Percentiles rank a stretch among this genome's conserved stretches.
These are phyloP conservation scores for Leuciscus idus DNA, from an alignment of 2,113 vertebrate species.

Conservation along the genomic window DNA sequence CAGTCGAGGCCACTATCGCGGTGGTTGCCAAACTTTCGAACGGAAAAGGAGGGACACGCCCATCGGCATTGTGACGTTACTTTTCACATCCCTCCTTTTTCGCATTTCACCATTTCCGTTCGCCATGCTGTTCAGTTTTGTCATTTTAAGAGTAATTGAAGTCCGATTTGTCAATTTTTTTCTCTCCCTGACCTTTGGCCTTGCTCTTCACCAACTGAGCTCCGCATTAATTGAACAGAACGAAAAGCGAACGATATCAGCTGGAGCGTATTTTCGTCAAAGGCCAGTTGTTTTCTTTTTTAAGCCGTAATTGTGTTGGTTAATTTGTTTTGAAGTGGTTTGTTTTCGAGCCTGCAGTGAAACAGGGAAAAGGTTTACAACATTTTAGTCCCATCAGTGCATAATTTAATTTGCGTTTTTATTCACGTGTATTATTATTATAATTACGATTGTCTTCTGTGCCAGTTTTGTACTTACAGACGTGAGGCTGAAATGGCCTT, in stretches of 20 bases:
- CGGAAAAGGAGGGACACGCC: slow-evolving; percentile 76
- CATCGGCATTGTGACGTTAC: slow-evolving; percentile 94
- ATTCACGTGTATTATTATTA: slow-evolving; percentile 72
- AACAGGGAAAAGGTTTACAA: slow-evolving; percentile 86
- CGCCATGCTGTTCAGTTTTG: slow-evolving; percentile 28
- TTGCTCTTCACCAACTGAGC: slow-evolving; percentile 44
- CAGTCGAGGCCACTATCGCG: slow-evolving; percentile 93
- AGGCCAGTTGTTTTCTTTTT: slow-evolving; percentile 79
- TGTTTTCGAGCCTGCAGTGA: slow-evolving; percentile 93
- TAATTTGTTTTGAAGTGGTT: slow-evolving; percentile 89
- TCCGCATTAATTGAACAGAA: slow-evolving; percentile 67
- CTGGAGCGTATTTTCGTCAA: slow-evolving; percentile 82
- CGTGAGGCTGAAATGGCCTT: slow-evolving; percentile 85
- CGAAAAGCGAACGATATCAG: slow-evolving; percentile 53
- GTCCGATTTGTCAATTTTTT: slow-evolving; percentile 81
- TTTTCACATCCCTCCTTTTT: slow-evolving; percentile 77
- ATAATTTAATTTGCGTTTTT: slow-evolving; percentile 99
- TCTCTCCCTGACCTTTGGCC: neutral
- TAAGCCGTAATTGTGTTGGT: slow-evolving; percentile 82
- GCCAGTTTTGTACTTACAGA: slow-evolving; percentile 99
- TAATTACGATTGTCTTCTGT: slow-evolving; percentile 96
- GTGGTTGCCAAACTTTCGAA: slow-evolving; percentile 92
- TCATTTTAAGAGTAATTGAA: slow-evolving; percentile 1
- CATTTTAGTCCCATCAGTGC: slow-evolving; percentile 79
- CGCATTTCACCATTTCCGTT: slow-evolving; percentile 57